A percentile compares a stretch with the other conserved stretches of the same genome.
Evolutionary conservation across 2,797 vertebrate species (phyloP).

Genomic region (Heteromormyrus szaboi): DNA sequence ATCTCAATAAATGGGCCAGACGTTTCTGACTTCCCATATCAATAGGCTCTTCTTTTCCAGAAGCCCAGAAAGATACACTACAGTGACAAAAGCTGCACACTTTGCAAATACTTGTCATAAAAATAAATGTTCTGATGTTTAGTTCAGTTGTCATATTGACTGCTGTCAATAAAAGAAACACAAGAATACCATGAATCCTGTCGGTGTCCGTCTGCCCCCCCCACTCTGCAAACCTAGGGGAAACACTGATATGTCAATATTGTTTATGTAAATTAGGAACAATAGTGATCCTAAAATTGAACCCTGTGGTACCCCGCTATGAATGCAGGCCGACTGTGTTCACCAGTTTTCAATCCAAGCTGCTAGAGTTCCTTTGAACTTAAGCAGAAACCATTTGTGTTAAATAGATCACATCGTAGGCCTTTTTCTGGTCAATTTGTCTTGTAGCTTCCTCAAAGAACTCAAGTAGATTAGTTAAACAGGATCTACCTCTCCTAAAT

Average conservation of each 20-base stretch:
- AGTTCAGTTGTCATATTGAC: too few species aligned
- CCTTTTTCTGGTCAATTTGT: not conserved
- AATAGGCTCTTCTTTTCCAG: too few species aligned
- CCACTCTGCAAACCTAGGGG: too few species aligned
- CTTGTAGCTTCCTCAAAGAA: not conserved
- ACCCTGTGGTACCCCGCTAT: not conserved
- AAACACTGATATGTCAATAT: not conserved
- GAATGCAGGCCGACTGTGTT: not conserved
- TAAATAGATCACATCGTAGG: not conserved
- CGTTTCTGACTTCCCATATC: too few species aligned
- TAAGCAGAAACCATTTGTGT: not conserved
- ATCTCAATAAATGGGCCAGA: too few species aligned
- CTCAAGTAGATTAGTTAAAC: not conserved
- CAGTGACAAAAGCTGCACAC: too few species aligned
- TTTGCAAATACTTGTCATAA: too few species aligned
- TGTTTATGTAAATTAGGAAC: not conserved
- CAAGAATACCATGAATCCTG: too few species aligned
- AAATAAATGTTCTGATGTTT: too few species aligned
- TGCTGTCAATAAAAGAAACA: too few species aligned
- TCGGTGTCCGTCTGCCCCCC: too few species aligned
- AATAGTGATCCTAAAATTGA: not conserved
- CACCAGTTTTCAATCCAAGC: not conserved
- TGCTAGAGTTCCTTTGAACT: not conserved
- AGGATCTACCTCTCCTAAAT: not conserved
- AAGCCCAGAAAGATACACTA: too few species aligned